These are phyloP conservation scores for Delphinapterus leucas DNA, from an alignment of 2,113 vertebrate genomes.

Conservation along the genomic window DNA sequence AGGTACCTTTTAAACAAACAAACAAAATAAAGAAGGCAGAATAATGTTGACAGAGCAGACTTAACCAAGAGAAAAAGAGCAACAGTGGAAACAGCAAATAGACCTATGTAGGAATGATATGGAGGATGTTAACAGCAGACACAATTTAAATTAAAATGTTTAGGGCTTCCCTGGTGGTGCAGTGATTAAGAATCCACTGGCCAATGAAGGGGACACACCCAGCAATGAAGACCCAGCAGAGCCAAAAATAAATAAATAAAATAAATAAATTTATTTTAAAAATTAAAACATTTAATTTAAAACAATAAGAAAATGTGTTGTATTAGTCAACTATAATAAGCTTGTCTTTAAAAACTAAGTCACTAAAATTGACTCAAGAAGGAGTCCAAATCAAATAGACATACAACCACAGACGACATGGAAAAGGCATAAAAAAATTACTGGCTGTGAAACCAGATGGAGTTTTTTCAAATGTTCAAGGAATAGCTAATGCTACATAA, in stretches of 20 bases:
- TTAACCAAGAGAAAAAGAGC: not conserved
- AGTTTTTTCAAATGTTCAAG: conserved; percentile 35
- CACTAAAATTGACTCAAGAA: conserved; percentile 39
- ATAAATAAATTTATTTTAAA: too few relatives aligned
- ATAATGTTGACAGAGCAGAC: not conserved
- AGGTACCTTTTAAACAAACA: not conserved
- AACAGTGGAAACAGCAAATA: not conserved
- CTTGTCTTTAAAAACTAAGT: conserved; percentile 29
- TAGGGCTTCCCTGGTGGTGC: too few relatives aligned
- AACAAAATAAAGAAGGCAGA: not conserved
- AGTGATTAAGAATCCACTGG: too few relatives aligned
- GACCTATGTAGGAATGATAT: not conserved
- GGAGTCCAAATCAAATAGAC: not conserved
- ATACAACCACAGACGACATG: not conserved
- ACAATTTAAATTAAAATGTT: too few relatives aligned
- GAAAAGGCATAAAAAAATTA: not conserved
- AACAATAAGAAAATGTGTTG: not conserved
- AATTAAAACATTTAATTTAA: not conserved
- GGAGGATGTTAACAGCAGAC: not conserved
- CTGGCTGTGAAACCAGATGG: not conserved
- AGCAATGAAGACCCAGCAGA: too few relatives aligned
- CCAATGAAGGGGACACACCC: too few relatives aligned
- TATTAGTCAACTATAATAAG: not conserved
- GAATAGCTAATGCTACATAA: conserved; percentile 19
- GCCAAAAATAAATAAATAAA: too few relatives aligned